Percentiles rank a stretch among this genome's conserved stretches.
phyloP scores from a whole-genome alignment of 2,113 vertebrate species.

The Peromyscus californicus region DNA sequence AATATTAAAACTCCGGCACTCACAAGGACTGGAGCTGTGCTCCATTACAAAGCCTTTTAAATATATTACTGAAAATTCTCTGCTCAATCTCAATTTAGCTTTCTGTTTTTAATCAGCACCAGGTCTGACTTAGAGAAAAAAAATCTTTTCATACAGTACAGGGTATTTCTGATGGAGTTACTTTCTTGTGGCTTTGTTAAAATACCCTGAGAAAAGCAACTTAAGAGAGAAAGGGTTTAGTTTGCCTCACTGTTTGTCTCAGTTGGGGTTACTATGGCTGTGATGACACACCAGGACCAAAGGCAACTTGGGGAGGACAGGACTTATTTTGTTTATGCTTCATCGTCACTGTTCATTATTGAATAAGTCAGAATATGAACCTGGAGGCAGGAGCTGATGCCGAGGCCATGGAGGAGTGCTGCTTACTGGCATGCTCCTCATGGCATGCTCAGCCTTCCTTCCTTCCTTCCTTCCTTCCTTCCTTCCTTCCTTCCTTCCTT shows the following conservation, averaged over 20 bases:
- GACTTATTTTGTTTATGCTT: background rate
- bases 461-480: too few species aligned
- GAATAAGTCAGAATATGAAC: background rate
- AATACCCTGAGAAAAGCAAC: background rate
- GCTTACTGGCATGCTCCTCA: background rate
- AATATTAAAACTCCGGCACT: conserved; percentile 60
- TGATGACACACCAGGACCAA: background rate
- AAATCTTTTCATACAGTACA: too few species aligned
- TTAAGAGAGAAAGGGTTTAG: background rate
- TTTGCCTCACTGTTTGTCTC: background rate
- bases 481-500: too few species aligned
- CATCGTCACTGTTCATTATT: background rate
- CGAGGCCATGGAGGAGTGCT: background rate
- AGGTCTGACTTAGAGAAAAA: background rate
- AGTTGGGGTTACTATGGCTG: background rate
- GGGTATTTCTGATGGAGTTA: background rate
- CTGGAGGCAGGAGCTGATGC: background rate
- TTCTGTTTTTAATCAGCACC: background rate
- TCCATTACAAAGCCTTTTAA: background rate
- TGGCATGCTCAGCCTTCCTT: background rate
- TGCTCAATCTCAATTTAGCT: background rate
- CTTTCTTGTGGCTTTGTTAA: background rate
- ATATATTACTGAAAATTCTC: background rate
- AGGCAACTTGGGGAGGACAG: background rate
- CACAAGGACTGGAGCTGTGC: background rate